Evolutionary conservation across 2,888 invertebrate species (phyloP).

Genomic region (Eupithecia centaureata): DNA sequence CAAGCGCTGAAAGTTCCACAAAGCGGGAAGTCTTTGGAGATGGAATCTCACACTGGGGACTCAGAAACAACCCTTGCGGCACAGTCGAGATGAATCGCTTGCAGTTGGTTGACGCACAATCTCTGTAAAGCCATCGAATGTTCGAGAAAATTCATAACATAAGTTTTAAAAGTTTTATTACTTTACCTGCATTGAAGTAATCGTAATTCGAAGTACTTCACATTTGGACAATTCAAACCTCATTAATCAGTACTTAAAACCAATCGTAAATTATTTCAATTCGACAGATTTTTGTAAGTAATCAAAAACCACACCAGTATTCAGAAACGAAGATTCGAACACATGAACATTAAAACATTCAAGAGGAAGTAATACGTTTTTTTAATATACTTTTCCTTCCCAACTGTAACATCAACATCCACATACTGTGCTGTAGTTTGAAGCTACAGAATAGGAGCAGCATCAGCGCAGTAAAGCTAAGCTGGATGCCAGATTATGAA

Average conservation of each 20-base stretch:
- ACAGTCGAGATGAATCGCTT: not conserved
- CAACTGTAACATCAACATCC: not conserved
- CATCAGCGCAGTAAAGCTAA: slow-evolving; percentile 6
- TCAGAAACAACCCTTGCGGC: not conserved
- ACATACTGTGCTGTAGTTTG: slow-evolving; percentile 2
- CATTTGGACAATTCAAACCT: too few species aligned
- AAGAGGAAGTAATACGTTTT: not conserved
- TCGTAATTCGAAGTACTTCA: not conserved
- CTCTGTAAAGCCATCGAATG: too few species aligned
- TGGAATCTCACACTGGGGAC: slow-evolving; percentile 6
- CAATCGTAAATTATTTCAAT: too few species aligned
- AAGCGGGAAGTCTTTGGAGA: slow-evolving; percentile 16
- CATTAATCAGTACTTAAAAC: too few species aligned
- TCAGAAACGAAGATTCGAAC: not conserved
- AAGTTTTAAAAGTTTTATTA: too few species aligned
- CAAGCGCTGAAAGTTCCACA: slow-evolving; percentile 5
- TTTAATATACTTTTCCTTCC: not conserved
- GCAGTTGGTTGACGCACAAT: too few species aligned
- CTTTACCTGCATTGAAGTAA: not conserved
- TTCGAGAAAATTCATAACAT: too few species aligned
- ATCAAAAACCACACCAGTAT: not conserved
- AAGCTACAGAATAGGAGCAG: slow-evolving; percentile 10
- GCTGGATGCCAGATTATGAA: slow-evolving; percentile 1
- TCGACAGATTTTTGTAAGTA: too few species aligned
- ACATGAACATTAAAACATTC: not conserved